Percentiles rank a stretch among this genome's conserved stretches.
Conservation (phyloP, 2,888 invertebrate genomes). For the Archips crataeganus region DNA sequence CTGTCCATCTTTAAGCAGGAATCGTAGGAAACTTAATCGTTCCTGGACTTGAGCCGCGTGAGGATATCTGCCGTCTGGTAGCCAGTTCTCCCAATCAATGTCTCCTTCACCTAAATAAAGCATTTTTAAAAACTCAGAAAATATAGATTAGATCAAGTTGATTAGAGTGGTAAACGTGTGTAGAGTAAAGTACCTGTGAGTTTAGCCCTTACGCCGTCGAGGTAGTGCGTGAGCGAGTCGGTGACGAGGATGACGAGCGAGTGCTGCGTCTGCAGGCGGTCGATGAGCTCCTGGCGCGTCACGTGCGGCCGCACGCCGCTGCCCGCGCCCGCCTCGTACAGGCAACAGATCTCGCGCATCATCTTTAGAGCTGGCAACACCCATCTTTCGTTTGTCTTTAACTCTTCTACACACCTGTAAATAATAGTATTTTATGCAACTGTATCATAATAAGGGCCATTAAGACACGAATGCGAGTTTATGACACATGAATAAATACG, state of each 20-base stretch:
- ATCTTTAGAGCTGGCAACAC: constrained; percentile 97
- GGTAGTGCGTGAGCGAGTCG: constrained; percentile 95
- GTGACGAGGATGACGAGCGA: constrained; percentile 97
- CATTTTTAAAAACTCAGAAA: background rate
- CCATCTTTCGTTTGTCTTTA: constrained; percentile 95
- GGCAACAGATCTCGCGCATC: constrained; percentile 97
- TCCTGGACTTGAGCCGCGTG: constrained; percentile 97
- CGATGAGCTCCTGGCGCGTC: constrained; percentile 91
- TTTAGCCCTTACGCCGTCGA: constrained; percentile 92
- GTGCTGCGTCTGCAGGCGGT: constrained; percentile 95
- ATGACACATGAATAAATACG: too few species aligned
- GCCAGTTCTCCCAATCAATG: constrained; percentile 91
- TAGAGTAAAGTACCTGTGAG: constrained; percentile 59
- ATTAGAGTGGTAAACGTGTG: too few species aligned
- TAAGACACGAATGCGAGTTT: too few species aligned
- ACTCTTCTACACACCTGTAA: constrained; percentile 94
- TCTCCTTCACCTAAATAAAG: constrained; percentile 88
- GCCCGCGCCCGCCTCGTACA: constrained; percentile 93
- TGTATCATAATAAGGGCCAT: too few species aligned
- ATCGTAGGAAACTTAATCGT: constrained; percentile 96
- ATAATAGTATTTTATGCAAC: too few species aligned
- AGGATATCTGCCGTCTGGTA: constrained; percentile 95
- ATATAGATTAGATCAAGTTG: background rate
- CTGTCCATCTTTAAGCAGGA: constrained; percentile 97
- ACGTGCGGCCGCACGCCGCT: constrained; percentile 77